phyloP scores from a whole-genome alignment of 2,113 vertebrate genomes.

The Balaenoptera acutorostrata region DNA sequence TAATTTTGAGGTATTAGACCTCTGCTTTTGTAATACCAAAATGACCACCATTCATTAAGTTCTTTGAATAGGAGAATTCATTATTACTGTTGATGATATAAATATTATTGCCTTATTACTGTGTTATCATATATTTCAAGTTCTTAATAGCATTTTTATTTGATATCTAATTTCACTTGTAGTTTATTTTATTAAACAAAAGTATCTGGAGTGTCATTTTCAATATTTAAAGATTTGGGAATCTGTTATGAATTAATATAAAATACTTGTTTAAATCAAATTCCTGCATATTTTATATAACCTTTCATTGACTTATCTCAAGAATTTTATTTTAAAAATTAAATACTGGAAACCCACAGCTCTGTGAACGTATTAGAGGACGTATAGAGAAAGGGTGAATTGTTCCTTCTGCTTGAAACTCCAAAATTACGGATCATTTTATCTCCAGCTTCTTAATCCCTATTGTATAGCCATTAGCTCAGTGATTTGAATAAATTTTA shows the following conservation, averaged over 20 bases:
- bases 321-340: constrained; percentile 49
- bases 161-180: constrained; percentile 64
- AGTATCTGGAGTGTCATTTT: constrained; percentile 57
- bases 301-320: constrained; percentile 4
- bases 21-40: constrained; percentile 64
- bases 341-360: neutral
- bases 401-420: neutral
- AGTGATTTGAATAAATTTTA: neutral
- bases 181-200: constrained; percentile 62
- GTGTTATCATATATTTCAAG: constrained; percentile 60
- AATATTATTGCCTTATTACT: constrained; percentile 69
- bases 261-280: constrained; percentile 51
- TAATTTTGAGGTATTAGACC: constrained; percentile 68
- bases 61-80: constrained; percentile 64
- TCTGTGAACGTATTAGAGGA: neutral
- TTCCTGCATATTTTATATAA: constrained; percentile 17
- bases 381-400: neutral
- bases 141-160: constrained; percentile 67
- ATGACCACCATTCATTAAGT: constrained; percentile 69
- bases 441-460: neutral
- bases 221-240: constrained; percentile 46
- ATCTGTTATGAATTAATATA: constrained; percentile 64
- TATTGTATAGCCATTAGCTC: neutral
- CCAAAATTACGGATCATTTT: neutral
- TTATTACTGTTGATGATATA: constrained; percentile 68